Percentiles rank a stretch among this genome's conserved stretches.
phyloP scores from a whole-genome alignment of 2,888 invertebrate genomes.

The Galeruca laticollis region DNA sequence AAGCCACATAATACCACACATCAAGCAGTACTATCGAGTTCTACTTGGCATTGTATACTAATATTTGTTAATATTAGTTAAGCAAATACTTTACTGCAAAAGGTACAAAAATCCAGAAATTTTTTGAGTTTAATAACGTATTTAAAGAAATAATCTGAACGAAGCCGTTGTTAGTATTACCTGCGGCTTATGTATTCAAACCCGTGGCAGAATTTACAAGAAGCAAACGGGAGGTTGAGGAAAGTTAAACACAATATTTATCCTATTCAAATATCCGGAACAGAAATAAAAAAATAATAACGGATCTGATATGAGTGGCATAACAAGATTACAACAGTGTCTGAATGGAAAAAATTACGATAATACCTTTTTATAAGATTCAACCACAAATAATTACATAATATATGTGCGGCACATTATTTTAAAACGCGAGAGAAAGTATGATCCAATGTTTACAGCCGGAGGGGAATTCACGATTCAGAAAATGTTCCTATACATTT shows the following conservation, averaged over 20 bases:
- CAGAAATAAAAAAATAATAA: conserved; percentile 1
- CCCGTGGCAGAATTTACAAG: neutral
- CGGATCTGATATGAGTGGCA: neutral
- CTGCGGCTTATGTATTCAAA: conserved; percentile 2
- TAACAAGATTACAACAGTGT: neutral
- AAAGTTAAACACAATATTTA: neutral
- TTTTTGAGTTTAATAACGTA: neutral
- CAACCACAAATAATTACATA: too few relatives aligned
- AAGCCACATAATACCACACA: too few relatives aligned
- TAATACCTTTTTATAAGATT: too few relatives aligned
- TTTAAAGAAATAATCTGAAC: neutral
- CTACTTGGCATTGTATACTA: too few relatives aligned
- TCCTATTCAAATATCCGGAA: conserved; percentile 5
- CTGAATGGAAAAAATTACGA: too few relatives aligned
- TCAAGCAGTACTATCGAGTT: too few relatives aligned
- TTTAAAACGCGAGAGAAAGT: too few relatives aligned
- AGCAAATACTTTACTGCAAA: neutral
- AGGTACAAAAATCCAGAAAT: neutral
- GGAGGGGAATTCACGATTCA: too few relatives aligned
- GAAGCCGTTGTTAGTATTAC: neutral
- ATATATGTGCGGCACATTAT: too few relatives aligned
- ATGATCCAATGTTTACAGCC: too few relatives aligned
- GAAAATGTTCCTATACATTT: too few relatives aligned
- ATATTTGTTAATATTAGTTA: conserved; percentile 4
- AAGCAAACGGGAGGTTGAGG: neutral